Base-by-base conservation (phyloP, 1,140 invertebrate species). In the Drosophila melanica region DNA sequence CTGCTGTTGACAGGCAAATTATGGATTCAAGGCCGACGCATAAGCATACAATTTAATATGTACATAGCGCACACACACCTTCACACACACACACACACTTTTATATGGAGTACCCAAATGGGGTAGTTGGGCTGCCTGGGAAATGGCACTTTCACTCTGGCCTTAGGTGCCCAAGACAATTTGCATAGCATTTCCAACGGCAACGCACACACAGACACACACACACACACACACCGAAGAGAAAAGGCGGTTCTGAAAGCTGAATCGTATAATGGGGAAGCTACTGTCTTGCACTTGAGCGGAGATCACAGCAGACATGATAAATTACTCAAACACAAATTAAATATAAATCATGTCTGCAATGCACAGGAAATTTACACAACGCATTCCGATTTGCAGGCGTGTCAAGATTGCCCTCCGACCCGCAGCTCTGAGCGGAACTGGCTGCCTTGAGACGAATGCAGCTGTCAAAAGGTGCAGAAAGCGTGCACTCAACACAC, bases 1-100 rank as follows among this genome's bases (percentile, higher is more conserved):
- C 82, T 89, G 84, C 60, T 74, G 84, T 67, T 89, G 84, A 89
- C 84, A 89, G 77, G 84, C 84, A 89, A 89, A 89, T 89, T 87
- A 87, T 84, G 82, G 84, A 89, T 89, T 89, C 82, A 87, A 87
- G 82, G 82, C 76, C 84, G 74, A 39, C 23, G 48, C 59, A 66
- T 37, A 62, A 57, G 65, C 76, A 70, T 53, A 72, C 20, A 70
- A 30, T 20, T 44, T 27, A 59, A 51, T 60, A 30, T 44, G 30
- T 35, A 51, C 60, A 63, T 39, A 55, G 18, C 51, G 5, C 44
- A 50, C 30, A 59, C 35, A 60, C 9, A 14, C 12, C 33, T 44
- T 33, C n/a, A 18, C 8, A 16, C n/a, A 30, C 33, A 37, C 45
- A 16, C 23, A 35, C 16, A 48, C 10, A 27, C 14, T 55, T 44